These are phyloP conservation scores for Diadema setosum DNA, from an alignment of 35 echinoderm and acorn worm genomes.

Conservation along the genomic window DNA sequence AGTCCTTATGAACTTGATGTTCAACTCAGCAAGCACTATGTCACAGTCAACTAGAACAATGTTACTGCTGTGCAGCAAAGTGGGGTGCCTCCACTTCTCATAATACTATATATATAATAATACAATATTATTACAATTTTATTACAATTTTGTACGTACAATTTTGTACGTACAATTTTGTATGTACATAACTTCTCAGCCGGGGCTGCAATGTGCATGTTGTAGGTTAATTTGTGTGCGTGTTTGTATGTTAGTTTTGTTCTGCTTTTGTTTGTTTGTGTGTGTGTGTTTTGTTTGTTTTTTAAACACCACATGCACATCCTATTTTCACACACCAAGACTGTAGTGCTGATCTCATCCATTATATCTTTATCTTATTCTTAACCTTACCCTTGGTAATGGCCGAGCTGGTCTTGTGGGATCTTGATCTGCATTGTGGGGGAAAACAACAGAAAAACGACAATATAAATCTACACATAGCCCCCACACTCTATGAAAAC, in stretches of 20 bases:
- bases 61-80: not conserved
- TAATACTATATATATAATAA: not conserved
- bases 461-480: not conserved
- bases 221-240: not conserved
- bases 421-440: not conserved
- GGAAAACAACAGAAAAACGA: not conserved
- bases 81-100: not conserved
- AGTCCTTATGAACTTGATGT: not conserved
- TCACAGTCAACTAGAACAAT: not conserved
- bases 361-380: not conserved
- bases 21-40: not conserved
- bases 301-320: not conserved
- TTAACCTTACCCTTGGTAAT: not conserved
- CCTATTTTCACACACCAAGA: not conserved
- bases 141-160: too few species aligned
- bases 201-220: not conserved
- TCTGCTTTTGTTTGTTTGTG: too few species aligned
- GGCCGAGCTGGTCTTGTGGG: not conserved
- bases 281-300: not conserved
- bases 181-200: not conserved
- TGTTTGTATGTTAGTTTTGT: too few species aligned
- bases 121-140: too few species aligned
- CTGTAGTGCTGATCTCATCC: not conserved
- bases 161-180: too few species aligned
- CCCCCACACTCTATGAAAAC: too few species aligned